A percentile compares a stretch with the other conserved stretches of the same genome.
Evolutionary conservation across 1,140 invertebrate genomes (phyloP).

Genomic region (Drosophila gunungcola): DNA sequence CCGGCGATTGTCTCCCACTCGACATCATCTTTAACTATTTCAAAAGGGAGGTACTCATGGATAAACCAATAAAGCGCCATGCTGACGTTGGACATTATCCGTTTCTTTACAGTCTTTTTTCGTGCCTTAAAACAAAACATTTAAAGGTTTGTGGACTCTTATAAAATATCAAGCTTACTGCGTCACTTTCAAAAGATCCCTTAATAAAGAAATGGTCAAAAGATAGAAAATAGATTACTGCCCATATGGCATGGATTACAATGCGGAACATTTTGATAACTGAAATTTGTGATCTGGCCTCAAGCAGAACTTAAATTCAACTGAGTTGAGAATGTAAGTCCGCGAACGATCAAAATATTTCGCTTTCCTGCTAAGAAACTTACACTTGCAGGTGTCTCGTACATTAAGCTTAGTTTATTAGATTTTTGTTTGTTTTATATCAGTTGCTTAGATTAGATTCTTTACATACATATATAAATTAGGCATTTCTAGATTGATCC

Average conservation of each 20-base stretch:
- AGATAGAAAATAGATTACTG: not conserved
- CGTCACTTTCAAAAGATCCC: not conserved
- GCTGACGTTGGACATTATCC: slow-evolving; percentile 26
- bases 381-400: slow-evolving; percentile 37
- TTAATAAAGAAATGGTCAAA: not conserved
- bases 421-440: slow-evolving; percentile 64
- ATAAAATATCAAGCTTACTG: not conserved
- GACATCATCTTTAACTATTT: not conserved
- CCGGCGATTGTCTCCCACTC: slow-evolving; percentile 10
- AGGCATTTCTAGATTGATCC: slow-evolving; percentile 65
- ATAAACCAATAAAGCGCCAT: not conserved
- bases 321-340: not conserved
- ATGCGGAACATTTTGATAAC: slow-evolving; percentile 1
- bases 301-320: not conserved
- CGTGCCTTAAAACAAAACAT: not conserved
- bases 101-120: not conserved
- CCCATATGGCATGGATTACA: not conserved
- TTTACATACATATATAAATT: slow-evolving; percentile 81
- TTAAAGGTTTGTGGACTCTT: not conserved
- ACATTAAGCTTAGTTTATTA: slow-evolving; percentile 74
- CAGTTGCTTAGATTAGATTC: slow-evolving; percentile 68
- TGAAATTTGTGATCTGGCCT: not conserved
- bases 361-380: slow-evolving; percentile 15
- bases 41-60: not conserved
- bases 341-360: not conserved